phyloP scores from a whole-genome alignment of 2,797 vertebrate genomes.

The Sebastiscus albofasciatus region DNA sequence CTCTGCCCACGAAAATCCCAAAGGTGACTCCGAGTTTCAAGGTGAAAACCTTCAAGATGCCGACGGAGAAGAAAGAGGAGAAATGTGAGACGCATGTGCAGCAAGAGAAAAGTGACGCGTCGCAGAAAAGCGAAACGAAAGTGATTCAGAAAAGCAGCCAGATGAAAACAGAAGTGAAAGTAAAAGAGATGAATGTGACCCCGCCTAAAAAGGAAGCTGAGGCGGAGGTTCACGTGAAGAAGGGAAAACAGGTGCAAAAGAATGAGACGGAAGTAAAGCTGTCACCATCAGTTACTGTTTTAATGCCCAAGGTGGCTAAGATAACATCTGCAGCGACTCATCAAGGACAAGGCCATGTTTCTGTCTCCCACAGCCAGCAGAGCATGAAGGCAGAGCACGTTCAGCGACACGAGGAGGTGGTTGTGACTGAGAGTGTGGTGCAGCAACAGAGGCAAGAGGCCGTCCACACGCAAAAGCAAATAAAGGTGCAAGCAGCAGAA shows the following conservation, averaged over 20 bases:
- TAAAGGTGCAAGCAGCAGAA: slow-evolving; percentile 59
- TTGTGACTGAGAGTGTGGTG: slow-evolving; percentile 70
- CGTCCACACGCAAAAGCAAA: slow-evolving; percentile 66
- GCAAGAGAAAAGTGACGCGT: slow-evolving; percentile 59
- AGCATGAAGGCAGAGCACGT: slow-evolving; percentile 66
- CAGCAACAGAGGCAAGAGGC: slow-evolving; percentile 75
- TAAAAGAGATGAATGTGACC: slow-evolving; percentile 54
- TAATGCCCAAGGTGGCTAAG: slow-evolving; percentile 66
- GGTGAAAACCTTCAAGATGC: slow-evolving; percentile 87
- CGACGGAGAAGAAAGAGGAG: slow-evolving; percentile 70
- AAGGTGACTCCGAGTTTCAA: slow-evolving; percentile 84
- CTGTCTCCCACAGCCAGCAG: slow-evolving; percentile 74
- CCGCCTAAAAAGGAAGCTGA: slow-evolving; percentile 54
- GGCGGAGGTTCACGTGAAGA: slow-evolving; percentile 65
- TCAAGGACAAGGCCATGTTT: slow-evolving; percentile 70
- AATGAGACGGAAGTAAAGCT: slow-evolving; percentile 61
- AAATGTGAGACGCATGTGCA: slow-evolving; percentile 61
- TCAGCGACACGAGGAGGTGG: slow-evolving; percentile 71
- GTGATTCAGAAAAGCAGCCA: slow-evolving; percentile 57
- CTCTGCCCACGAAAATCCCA: slow-evolving; percentile 81
- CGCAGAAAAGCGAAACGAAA: slow-evolving; percentile 54
- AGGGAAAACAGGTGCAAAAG: slow-evolving; percentile 63
- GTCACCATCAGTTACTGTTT: slow-evolving; percentile 62
- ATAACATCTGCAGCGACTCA: slow-evolving; percentile 56
- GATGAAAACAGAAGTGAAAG: slow-evolving; percentile 56